Percentiles rank a stretch among this genome's conserved stretches.
phyloP scores from a whole-genome alignment of 2,888 invertebrate genomes.

The Incurvaria masculella region DNA sequence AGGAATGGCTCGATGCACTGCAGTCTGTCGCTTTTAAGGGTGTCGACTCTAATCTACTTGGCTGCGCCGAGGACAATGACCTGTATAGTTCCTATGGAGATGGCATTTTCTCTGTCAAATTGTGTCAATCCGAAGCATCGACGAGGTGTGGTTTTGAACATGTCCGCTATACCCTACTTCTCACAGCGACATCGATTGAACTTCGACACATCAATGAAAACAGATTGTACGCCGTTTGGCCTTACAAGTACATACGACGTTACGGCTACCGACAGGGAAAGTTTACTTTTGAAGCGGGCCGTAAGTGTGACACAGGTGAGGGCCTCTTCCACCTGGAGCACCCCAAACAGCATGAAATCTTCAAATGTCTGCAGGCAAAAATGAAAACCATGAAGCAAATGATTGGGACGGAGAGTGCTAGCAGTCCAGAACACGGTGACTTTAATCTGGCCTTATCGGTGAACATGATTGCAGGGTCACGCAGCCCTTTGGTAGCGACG shows the following conservation, averaged over 20 bases:
- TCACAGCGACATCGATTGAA: conserved; percentile 74
- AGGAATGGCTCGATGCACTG: conserved; percentile 75
- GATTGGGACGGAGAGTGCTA: conserved; percentile 64
- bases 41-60: conserved; percentile 53
- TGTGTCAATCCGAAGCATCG: conserved; percentile 76
- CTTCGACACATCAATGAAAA: conserved; percentile 64
- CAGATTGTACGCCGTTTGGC: conserved; percentile 73
- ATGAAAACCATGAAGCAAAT: conserved; percentile 87
- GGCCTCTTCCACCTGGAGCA: conserved; percentile 79
- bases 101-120: conserved; percentile 74
- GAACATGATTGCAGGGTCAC: conserved; percentile 78
- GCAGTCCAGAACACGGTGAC: conserved; percentile 67
- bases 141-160: conserved; percentile 70
- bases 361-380: conserved; percentile 74
- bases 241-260: conserved; percentile 76
- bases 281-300: conserved; percentile 85
- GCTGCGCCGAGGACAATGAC: conserved; percentile 83
- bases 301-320: conserved; percentile 84
- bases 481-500: conserved; percentile 73
- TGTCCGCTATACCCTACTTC: conserved; percentile 67
- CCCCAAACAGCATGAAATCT: conserved; percentile 79
- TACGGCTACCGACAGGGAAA: conserved; percentile 85
- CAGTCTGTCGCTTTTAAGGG: conserved; percentile 81
- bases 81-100: conserved; percentile 84
- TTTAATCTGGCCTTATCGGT: conserved; percentile 68